Evolutionary conservation across 2,113 vertebrate species (phyloP).

Genomic region (Carettochelys insculpta): DNA sequence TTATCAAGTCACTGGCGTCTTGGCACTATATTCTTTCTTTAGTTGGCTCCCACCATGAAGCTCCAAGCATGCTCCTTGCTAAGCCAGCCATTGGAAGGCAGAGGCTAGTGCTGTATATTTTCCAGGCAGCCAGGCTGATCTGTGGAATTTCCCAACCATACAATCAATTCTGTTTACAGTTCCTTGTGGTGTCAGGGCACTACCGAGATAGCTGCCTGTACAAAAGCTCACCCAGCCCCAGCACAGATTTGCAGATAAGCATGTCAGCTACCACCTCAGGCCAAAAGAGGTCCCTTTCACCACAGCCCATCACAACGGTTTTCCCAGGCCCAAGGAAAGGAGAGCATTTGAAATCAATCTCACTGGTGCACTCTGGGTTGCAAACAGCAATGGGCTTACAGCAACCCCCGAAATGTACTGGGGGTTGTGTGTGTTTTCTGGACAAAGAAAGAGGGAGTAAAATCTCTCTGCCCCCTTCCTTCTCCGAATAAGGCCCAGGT

Average conservation of each 20-base stretch:
- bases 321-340: not conserved
- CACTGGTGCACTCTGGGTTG: not conserved
- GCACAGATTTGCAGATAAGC: not conserved
- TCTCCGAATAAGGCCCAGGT: not conserved
- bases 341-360: not conserved
- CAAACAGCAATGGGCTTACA: not conserved
- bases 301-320: not conserved
- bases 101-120: fast-evolving
- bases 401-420: not conserved
- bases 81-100: not conserved
- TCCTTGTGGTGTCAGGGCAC: not conserved
- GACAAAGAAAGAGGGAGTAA: not conserved
- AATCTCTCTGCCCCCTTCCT: not conserved
- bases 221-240: not conserved
- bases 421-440: not conserved
- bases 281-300: not conserved
- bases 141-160: not conserved
- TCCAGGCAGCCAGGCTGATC: not conserved
- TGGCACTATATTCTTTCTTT: not conserved
- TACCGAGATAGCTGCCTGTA: not conserved
- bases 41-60: not conserved
- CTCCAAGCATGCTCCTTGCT: not conserved
- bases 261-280: not conserved
- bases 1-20: not conserved
- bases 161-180: not conserved